Percentiles rank a stretch among this genome's conserved stretches.
These are phyloP conservation scores for Oreortyx pictus DNA, from an alignment of 2,797 vertebrate genomes.

Conservation along the genomic window DNA sequence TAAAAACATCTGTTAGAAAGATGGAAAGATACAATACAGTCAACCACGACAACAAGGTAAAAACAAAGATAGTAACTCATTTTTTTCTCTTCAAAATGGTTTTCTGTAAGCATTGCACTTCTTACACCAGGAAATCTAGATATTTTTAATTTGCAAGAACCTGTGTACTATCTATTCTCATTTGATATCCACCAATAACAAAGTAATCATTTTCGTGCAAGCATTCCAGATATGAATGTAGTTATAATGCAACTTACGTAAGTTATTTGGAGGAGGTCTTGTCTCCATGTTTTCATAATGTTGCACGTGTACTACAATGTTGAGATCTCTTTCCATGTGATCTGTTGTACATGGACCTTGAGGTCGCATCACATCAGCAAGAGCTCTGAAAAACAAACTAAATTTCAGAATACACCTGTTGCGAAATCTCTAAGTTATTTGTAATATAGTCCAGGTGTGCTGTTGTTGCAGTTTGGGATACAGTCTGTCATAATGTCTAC, in stretches of 20 bases:
- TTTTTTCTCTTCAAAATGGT: not conserved
- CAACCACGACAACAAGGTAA: not conserved
- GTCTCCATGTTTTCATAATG: constrained; percentile 93
- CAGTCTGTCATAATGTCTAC: not conserved
- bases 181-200: not conserved
- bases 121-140: not conserved
- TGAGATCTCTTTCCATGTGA: constrained; percentile 93
- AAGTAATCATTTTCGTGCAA: not conserved
- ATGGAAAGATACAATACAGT: not conserved
- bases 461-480: not conserved
- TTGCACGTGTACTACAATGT: constrained; percentile 93
- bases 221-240: not conserved
- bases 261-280: constrained; percentile 87
- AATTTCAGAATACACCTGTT: not conserved
- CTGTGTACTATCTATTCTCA: not conserved
- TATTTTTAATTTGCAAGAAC: not conserved
- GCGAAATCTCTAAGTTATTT: not conserved
- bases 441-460: not conserved
- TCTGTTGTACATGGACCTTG: constrained; percentile 92
- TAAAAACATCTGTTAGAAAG: not conserved
- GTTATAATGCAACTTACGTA: constrained; percentile 86
- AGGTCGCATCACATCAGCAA: constrained; percentile 94
- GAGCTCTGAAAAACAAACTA: constrained; percentile 85
- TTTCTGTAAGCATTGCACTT: not conserved
- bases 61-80: not conserved